Conservation (phyloP, 2,113 vertebrate genomes). For the Prionailurus bengalensis region DNA sequence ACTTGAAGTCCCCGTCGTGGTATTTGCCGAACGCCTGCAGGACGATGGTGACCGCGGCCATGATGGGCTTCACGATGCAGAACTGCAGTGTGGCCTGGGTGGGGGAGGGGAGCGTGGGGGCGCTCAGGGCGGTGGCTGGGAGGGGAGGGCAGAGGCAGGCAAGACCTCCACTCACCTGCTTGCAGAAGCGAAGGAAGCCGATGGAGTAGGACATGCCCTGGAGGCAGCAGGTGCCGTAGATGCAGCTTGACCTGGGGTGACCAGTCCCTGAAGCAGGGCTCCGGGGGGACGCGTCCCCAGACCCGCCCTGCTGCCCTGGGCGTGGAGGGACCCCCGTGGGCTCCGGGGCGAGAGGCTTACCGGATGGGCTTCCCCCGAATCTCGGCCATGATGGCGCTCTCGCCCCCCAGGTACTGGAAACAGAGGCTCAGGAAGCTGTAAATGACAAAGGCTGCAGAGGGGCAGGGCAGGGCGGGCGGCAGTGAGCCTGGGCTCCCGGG, state of each 20-base stretch:
- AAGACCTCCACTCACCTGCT: conserved; percentile 91
- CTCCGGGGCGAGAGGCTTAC: conserved; percentile 86
- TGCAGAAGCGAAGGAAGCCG: conserved; percentile 98
- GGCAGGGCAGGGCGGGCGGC: neutral
- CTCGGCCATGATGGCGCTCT: conserved; percentile 98
- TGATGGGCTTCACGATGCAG: conserved; percentile 97
- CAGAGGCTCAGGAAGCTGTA: conserved; percentile 98
- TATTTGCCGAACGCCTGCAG: conserved; percentile 97
- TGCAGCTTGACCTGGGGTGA: conserved; percentile 93
- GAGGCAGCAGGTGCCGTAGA: conserved; percentile 97
- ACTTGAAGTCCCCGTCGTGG: conserved; percentile 98
- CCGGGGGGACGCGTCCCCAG: fast-evolving
- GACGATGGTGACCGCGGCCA: conserved; percentile 96
- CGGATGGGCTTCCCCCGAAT: conserved; percentile 95
- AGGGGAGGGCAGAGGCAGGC: fast-evolving
- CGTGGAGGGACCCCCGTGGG: fast-evolving
- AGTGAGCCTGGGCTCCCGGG: fast-evolving
- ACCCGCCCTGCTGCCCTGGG: fast-evolving
- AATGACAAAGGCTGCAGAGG: conserved; percentile 95
- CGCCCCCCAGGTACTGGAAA: conserved; percentile 98
- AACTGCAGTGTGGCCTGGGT: conserved; percentile 97
- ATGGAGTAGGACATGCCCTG: conserved; percentile 95
- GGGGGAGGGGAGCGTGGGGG: fast-evolving
- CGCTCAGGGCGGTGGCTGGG: fast-evolving
- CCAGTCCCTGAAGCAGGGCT: neutral